Evolutionary conservation across 2,888 invertebrate genomes (phyloP).

Genomic region (Andrena fulva): DNA sequence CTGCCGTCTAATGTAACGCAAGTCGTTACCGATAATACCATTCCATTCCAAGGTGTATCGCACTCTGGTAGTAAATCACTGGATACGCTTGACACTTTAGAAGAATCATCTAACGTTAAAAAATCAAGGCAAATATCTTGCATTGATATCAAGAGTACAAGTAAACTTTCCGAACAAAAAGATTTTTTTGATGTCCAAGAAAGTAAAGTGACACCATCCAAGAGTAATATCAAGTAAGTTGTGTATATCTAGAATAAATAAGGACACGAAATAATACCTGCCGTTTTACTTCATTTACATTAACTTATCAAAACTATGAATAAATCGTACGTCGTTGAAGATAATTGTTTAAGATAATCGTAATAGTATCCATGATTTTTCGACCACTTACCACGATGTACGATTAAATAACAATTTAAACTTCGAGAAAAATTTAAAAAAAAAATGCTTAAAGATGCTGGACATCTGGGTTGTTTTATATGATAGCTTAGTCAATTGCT

Average conservation of each 20-base stretch:
- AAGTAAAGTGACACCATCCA: background rate
- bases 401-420: too few species aligned
- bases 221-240: conserved; percentile 68
- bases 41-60: conserved; percentile 19
- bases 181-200: conserved; percentile 10
- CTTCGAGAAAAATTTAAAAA: too few species aligned
- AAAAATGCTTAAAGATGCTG: too few species aligned
- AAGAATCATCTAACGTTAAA: conserved; percentile 41
- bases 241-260: background rate
- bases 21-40: conserved; percentile 13
- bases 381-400: too few species aligned
- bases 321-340: too few species aligned
- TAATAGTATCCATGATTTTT: too few species aligned
- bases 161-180: conserved; percentile 7
- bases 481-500: too few species aligned
- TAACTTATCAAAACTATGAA: too few species aligned
- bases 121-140: conserved; percentile 17
- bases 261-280: background rate
- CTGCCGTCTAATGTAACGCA: background rate
- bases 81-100: conserved; percentile 55
- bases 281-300: too few species aligned
- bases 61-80: conserved; percentile 49
- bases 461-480: too few species aligned
- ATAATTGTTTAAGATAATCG: too few species aligned
- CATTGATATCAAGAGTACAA: conserved; percentile 27